Evolutionary conservation across 1,140 invertebrate species (phyloP), one percentile per base, ranked within the genome.

Genomic region (Cherax destructor): DNA sequence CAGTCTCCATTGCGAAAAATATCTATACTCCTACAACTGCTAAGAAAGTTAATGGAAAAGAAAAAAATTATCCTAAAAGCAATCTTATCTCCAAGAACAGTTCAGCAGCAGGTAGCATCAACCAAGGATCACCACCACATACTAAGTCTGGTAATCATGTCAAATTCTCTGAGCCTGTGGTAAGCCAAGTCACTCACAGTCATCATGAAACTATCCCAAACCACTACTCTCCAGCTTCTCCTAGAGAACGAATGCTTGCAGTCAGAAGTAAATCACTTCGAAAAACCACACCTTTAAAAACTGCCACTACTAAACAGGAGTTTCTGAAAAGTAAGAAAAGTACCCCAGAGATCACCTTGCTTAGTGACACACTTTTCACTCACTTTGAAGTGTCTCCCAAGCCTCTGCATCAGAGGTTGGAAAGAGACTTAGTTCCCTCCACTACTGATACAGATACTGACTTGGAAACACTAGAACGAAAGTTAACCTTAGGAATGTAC

Each of bases 401-500:
- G 72, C 6, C 21, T 41, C 50, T 41, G 65, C 10, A 7, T 30
- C 56, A 30, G 47, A 81, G 52, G 52, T 81, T 52, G 9, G 21
- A 59, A 78, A 65, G 24, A 49, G 77, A 76, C 18, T 2, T 30
- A 3, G 24, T 50, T 9, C 47, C 77, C 1, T 83, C 83, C n/a
- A n/a, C 90, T 3, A 78, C 88, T 13, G 92, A 93, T 52, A 92
- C 92, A 9, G 92, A 93, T 41, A 92, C 92, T 30, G 92, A 93
- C 21, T 49, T 92, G 11, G 92, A 93, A n/a, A 81, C 88, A 4
- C 74, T 93, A 10, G 92, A 93, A 61, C 83, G 91, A 11, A 89
- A 78, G 18, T 72, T 93, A 47, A 91, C 91, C 10, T 49, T 84
- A 16, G 91, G 92, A 1, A 88, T 88, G 83, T 93, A 92, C 65